Percentiles rank a stretch among this genome's conserved stretches.
phyloP scores from a whole-genome alignment of 2,888 invertebrate species.

The Acleris sparsana region DNA sequence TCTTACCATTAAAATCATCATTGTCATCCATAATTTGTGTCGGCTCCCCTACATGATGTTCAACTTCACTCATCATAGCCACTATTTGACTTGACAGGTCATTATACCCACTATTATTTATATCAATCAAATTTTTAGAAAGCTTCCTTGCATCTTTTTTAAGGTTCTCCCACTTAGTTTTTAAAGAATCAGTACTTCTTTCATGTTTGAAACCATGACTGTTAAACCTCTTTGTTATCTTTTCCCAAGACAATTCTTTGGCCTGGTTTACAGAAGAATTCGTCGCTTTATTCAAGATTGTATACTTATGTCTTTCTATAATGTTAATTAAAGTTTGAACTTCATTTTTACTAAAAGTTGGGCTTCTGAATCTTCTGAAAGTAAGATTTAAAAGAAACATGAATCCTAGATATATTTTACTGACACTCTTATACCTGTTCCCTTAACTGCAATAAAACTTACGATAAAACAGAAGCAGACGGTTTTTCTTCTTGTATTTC shows the following conservation, averaged over 20 bases:
- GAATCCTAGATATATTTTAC: neutral
- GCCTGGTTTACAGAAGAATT: slow-evolving; percentile 54
- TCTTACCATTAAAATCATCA: slow-evolving; percentile 36
- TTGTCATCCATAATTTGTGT: slow-evolving; percentile 43
- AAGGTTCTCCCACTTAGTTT: slow-evolving; percentile 71
- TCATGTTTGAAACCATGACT: slow-evolving; percentile 51
- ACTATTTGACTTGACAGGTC: slow-evolving; percentile 54
- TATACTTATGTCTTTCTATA: slow-evolving; percentile 61
- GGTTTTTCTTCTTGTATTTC: slow-evolving; percentile 28
- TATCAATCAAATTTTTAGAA: slow-evolving; percentile 58
- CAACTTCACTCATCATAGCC: slow-evolving; percentile 51
- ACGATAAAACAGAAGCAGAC: slow-evolving; percentile 27
- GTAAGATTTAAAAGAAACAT: neutral
- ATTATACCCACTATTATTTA: slow-evolving; percentile 48
- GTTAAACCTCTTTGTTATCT: slow-evolving; percentile 64
- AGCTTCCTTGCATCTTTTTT: slow-evolving; percentile 59
- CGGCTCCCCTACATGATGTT: slow-evolving; percentile 44
- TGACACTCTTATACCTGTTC: neutral
- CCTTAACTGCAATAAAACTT: slow-evolving; percentile 3
- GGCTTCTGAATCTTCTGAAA: slow-evolving; percentile 60
- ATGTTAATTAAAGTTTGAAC: slow-evolving; percentile 57
- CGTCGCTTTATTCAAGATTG: slow-evolving; percentile 64
- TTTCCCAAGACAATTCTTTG: slow-evolving; percentile 67
- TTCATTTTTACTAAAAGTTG: slow-evolving; percentile 61
- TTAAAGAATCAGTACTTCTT: slow-evolving; percentile 59